Conservation (phyloP, 2,888 invertebrate species). For the Lepidochitona cinerea region DNA sequence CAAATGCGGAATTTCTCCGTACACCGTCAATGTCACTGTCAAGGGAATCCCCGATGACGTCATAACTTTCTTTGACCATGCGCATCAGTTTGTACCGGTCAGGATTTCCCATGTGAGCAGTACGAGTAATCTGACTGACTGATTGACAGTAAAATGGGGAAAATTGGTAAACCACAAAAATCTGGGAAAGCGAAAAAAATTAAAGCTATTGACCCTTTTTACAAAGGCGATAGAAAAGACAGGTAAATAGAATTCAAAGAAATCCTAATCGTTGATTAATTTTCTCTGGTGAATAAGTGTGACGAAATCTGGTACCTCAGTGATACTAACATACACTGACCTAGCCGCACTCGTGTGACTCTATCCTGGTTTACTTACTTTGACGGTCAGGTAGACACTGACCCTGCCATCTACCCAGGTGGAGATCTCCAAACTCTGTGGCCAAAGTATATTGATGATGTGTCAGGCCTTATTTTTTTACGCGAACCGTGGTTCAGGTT, state of each 20-base stretch:
- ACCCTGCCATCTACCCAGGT: neutral
- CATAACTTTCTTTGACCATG: neutral
- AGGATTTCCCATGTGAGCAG: neutral
- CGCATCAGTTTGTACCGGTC: neutral
- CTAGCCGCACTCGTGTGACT: no score
- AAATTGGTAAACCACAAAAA: conserved; percentile 53
- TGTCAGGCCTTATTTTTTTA: no score
- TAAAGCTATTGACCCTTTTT: conserved; percentile 48
- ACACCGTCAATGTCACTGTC: neutral
- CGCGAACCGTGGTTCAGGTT: no score
- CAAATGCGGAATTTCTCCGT: neutral
- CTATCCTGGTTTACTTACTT: no score
- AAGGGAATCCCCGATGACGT: neutral
- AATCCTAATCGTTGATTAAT: no score
- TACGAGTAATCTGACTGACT: neutral
- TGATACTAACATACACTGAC: no score
- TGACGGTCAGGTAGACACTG: no score
- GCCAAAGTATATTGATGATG: no score
- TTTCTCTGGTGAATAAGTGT: no score
- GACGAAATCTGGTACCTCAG: no score
- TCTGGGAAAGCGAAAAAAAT: conserved; percentile 60
- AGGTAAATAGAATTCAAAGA: neutral
- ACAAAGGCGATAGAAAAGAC: conserved; percentile 35
- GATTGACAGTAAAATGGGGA: conserved; percentile 1
- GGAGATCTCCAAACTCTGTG: no score